phyloP scores from a whole-genome alignment of 2,797 vertebrate species.

The Sparidentex hasta region DNA sequence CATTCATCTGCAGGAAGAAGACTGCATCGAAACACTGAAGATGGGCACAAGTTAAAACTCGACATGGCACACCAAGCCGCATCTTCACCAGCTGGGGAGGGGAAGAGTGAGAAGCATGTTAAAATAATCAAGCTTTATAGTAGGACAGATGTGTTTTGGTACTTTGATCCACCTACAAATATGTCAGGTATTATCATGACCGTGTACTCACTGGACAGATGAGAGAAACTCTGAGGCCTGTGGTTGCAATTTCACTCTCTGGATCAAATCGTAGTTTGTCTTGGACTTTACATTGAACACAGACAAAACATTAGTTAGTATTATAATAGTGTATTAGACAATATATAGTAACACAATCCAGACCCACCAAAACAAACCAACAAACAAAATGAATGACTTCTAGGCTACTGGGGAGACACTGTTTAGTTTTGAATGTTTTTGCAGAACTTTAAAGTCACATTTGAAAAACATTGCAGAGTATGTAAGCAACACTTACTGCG shows the following conservation, averaged over 20 bases:
- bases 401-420: neutral
- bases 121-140: neutral
- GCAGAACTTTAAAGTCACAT: neutral
- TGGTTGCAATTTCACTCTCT: slow-evolving; percentile 98
- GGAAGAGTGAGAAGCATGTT: neutral
- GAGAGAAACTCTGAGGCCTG: slow-evolving; percentile 96
- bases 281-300: slow-evolving; percentile 86
- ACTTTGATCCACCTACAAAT: neutral
- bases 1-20: slow-evolving; percentile 99
- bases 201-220: slow-evolving; percentile 94
- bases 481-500: slow-evolving; percentile 88
- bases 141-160: neutral
- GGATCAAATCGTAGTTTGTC: slow-evolving; percentile 98
- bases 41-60: slow-evolving; percentile 96
- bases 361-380: neutral
- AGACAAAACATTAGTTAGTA: neutral
- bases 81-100: slow-evolving; percentile 96
- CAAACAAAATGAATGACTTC: neutral
- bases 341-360: neutral
- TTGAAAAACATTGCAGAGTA: neutral
- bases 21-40: slow-evolving; percentile 99
- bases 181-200: neutral
- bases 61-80: slow-evolving; percentile 96
- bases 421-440: neutral
- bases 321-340: neutral